Evolutionary conservation across 1,140 invertebrate species (phyloP), one percentile per base, ranked within the genome.

Genomic region (Microplitis mediator): DNA sequence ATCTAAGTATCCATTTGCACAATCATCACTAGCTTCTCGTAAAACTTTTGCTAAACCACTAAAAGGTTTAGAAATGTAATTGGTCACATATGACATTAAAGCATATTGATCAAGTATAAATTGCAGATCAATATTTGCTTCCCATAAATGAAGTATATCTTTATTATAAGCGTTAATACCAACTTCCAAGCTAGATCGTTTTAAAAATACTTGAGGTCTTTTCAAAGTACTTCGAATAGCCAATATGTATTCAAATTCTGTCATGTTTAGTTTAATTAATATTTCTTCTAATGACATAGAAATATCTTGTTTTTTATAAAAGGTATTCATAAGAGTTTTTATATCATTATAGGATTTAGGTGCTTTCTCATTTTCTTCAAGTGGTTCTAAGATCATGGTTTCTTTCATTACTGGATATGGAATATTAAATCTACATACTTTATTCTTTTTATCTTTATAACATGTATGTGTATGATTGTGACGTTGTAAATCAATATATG

Each of bases 81-180:
- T 69, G 3, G 54, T 60, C 0, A 69, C 34, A 39, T 68, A 68
- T 13, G n/a, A 31, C 32, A 39, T 39, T 2, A 34, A 34, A 1
- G 50, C 51, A 56, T 68, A 54, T 6, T 34, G 11, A 54, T 68
- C 65, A 8, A 56, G 50, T 54, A 68, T 35, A 34, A 54, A 56
- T 34, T 68, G 51, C 54, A 80, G 58, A 62, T 80, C 80, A 60
- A 80, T 80, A 74, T 80, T 81, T 5, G 77, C 58, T 69, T 77
- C 60, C 9, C 71, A 71, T 11, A 78, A 36, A 54, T 76, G 13
- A 16, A 80, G 52, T 34, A 68, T 68, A 34, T 51, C 31, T 34
- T 3, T 61, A 74, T 80, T 82, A 58, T 80, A 81, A 16, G 34
- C 6, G 70, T 82, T 82, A 23, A 78, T 76, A 16, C 31, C 60